Base-by-base conservation (phyloP, 2,888 invertebrate genomes). In the Caenorhabditis wallacei region DNA sequence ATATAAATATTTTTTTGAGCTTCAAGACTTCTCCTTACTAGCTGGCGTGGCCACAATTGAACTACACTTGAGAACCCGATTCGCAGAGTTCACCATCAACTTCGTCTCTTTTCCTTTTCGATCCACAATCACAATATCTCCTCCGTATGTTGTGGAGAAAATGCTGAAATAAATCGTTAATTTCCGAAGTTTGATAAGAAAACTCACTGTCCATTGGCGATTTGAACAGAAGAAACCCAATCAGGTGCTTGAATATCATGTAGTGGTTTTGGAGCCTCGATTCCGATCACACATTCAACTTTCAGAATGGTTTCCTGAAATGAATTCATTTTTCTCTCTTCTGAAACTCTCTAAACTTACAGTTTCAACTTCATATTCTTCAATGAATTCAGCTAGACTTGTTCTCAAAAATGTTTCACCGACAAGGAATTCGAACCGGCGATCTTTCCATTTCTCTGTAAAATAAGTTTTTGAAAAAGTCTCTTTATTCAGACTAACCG, bases 171-270 rank as follows among this genome's bases (percentile, higher is more conserved):
- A 30, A 30, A n/a, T 5, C 4, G 40, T 2, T 66, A 13, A 13
- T 26, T 70, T 46, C 1, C 18, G 46, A 16, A 26, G 3, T 30
- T n/a, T 26, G 16, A 20, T 30, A 51, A 51, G 18, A 30, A 43
- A 56, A 85, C 88, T 76, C 46, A 90, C 90, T 76, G 81, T 51
- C 88, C 82, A n/a, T 85, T 76, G 10, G 82, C 64, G 35, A 82
- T 82, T 22, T 87, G 85, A 18, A 97, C 95, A 54, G 96, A 95
- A 22, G 96, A 95, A n/a, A 98, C 96, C 98, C 98, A 99, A 92
- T 99, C 98, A 93, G 98, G 97, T 91, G 98, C 97, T 92, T 96
- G 94, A 85, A 98, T 93, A 92, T 96, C 96, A 92, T 97, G 96
- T 92, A 96, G 95, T 0, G 98, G 97, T 90, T 96, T 95, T 0